A percentile compares a stretch with the other conserved stretches of the same genome.
Conservation (phyloP, 2,888 invertebrate species). For the Anodontia alba region DNA sequence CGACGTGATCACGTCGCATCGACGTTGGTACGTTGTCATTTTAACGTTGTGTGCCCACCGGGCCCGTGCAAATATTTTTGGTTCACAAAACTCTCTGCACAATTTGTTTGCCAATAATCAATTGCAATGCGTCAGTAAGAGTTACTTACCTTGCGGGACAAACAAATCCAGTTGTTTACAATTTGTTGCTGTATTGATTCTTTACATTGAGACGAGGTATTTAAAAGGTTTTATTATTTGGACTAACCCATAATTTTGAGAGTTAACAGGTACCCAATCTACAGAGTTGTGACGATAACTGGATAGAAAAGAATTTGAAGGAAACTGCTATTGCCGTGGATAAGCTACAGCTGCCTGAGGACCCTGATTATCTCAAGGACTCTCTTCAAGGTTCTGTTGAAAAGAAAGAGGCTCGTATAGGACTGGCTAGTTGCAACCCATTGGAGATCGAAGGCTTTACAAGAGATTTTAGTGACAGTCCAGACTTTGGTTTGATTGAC, state of each 20-base stretch:
- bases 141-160: too few species aligned
- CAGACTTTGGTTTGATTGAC: slow-evolving; percentile 35
- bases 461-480: slow-evolving; percentile 27
- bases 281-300: slow-evolving; percentile 1
- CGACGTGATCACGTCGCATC: too few species aligned
- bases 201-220: too few species aligned
- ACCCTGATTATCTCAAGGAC: background rate
- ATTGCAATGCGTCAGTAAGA: too few species aligned
- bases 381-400: background rate
- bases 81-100: too few species aligned
- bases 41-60: too few species aligned
- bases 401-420: background rate
- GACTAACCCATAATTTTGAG: background rate
- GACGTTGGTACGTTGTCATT: too few species aligned
- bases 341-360: slow-evolving; percentile 17
- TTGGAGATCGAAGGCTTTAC: background rate
- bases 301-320: background rate
- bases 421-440: background rate
- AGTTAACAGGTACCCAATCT: background rate
- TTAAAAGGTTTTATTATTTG: too few species aligned
- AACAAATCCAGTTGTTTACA: too few species aligned
- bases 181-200: too few species aligned
- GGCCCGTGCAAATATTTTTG: too few species aligned
- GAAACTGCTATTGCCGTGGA: slow-evolving; percentile 15
- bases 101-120: too few species aligned